phyloP scores from a whole-genome alignment of 2,888 invertebrate species.

The Phaedon cochleariae region DNA sequence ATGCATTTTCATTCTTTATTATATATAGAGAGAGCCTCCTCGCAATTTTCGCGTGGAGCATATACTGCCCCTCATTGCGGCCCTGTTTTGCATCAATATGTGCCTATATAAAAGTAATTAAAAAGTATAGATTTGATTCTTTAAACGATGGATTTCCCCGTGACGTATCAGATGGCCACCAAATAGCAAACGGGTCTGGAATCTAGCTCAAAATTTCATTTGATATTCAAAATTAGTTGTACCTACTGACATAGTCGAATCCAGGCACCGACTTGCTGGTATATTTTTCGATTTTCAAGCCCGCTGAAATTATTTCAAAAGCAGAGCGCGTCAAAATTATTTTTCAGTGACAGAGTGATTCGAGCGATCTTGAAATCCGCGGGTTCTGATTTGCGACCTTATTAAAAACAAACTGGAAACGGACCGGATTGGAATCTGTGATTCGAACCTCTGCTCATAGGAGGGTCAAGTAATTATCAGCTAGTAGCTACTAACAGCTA shows the following conservation, averaged over 20 bases:
- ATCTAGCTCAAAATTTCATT: slow-evolving; percentile 3
- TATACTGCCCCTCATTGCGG: too few relatives aligned
- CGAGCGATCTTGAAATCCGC: slow-evolving; percentile 8
- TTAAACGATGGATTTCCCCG: slow-evolving; percentile 30
- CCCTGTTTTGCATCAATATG: too few relatives aligned
- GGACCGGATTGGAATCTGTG: slow-evolving; percentile 26
- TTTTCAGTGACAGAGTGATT: not conserved
- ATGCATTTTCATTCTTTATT: too few relatives aligned
- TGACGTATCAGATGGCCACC: slow-evolving; percentile 27
- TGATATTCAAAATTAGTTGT: slow-evolving; percentile 4
- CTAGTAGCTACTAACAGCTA: slow-evolving; percentile 14
- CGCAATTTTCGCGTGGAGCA: too few relatives aligned
- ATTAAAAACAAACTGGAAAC: slow-evolving; percentile 20
- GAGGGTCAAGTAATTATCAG: slow-evolving; percentile 29
- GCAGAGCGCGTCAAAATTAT: not conserved
- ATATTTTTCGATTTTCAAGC: not conserved
- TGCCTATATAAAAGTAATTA: slow-evolving; percentile 26
- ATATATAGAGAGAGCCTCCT: too few relatives aligned
- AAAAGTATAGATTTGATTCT: slow-evolving; percentile 1
- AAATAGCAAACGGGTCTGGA: slow-evolving; percentile 2
- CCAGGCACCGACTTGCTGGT: too few relatives aligned
- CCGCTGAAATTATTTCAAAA: not conserved
- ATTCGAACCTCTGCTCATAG: slow-evolving; percentile 25
- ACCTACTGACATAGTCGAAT: too few relatives aligned
- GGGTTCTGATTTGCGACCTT: slow-evolving; percentile 14